These are phyloP conservation scores for Ophion ventricosus DNA, from an alignment of 2,888 invertebrate species.

Conservation along the genomic window DNA sequence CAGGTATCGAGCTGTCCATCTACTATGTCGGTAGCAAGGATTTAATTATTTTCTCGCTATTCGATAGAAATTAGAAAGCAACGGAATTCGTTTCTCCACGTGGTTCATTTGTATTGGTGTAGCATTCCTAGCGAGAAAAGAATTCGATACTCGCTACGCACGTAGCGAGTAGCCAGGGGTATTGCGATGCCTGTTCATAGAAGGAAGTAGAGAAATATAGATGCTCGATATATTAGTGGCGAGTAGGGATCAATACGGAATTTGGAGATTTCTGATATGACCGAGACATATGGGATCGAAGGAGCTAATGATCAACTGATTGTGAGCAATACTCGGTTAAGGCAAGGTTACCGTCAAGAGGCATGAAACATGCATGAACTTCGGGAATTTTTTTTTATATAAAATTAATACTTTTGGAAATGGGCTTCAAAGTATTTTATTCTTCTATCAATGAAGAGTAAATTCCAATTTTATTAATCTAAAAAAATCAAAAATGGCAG, in stretches of 20 bases:
- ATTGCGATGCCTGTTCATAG: too few relatives aligned
- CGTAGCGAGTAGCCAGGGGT: too few relatives aligned
- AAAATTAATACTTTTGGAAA: too few relatives aligned
- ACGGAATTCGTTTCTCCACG: not conserved
- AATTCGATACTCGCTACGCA: not conserved
- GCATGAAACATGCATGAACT: too few relatives aligned
- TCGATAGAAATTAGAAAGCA: not conserved
- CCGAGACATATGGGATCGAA: not conserved
- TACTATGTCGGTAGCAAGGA: not conserved
- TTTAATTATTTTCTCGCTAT: not conserved
- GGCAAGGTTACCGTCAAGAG: too few relatives aligned
- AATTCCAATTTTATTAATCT: too few relatives aligned
- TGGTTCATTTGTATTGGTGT: not conserved
- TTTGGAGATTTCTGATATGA: not conserved
- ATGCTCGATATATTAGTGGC: not conserved
- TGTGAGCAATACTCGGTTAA: too few relatives aligned
- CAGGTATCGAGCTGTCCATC: not conserved
- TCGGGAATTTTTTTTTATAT: too few relatives aligned
- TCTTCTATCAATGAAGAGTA: too few relatives aligned
- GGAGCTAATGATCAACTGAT: conserved; percentile 13
- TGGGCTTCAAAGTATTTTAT: too few relatives aligned
- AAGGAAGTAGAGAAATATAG: not conserved
- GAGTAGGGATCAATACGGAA: not conserved
- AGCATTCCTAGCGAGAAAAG: not conserved
- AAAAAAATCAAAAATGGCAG: too few relatives aligned